Evolutionary conservation across 2,797 vertebrate genomes (phyloP), one percentile per base, ranked within the genome.

Genomic region (Alcedo atthis): DNA sequence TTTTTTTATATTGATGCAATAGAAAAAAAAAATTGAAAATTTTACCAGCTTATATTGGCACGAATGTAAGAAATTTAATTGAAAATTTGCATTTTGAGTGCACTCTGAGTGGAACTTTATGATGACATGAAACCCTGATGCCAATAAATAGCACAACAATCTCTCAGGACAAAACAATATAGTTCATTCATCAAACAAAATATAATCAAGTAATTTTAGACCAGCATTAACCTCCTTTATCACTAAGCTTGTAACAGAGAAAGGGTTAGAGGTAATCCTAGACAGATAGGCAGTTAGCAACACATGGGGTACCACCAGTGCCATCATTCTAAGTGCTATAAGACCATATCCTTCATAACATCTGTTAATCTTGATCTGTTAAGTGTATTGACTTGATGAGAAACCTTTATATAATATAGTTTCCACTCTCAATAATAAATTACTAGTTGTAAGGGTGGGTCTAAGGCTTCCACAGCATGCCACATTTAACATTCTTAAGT

Each of bases 71-170:
- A 73, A 93, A 73, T 85, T 84, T 93, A 95, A 93, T 91, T 95
- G 90, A 96, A 96, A 96, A 95, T 91, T 87, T 93, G 75, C 93
- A 95, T 95, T 92, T 87, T 93, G 82, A 91, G 57, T 85, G 67
- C 33, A 40, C 37, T 84, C 71, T 85, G 68, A 82, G 46, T 49
- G 21, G 28, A 92, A 78, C 58, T 91, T 95, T 85, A 89, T 28
- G 69, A 59, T 67, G 35, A 19, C 40, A 74, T 85, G 89, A 95
- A 94, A 83, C 10, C 25, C 42, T 74, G 70, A 40, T 68, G 48
- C 58, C 73, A 81, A 30, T 82, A 90, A 92, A 81, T 76, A 74
- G 15, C 43, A 68, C 59, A 66, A 73, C 22, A 80, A 9, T 3
- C 32, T 89, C 63, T 77, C 19, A 55, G 40, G 16, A 28, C 46